Percentiles rank a stretch among this genome's conserved stretches.
Conservation (phyloP, 2,888 invertebrate species). For the Zele albiditarsus region DNA sequence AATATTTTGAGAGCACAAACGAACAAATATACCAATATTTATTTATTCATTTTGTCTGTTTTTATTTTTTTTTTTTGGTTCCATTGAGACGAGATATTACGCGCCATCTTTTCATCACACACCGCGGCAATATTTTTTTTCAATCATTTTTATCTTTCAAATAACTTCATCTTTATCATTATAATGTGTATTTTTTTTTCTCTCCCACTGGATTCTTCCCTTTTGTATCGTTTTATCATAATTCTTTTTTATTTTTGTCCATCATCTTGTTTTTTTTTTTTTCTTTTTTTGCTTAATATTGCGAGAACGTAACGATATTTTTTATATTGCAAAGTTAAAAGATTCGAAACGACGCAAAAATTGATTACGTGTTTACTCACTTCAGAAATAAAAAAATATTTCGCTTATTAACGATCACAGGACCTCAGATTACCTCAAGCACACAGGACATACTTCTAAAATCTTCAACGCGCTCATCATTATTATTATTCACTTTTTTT, state of each 20-base stretch:
- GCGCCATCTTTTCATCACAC: constrained; percentile 44
- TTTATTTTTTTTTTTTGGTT: constrained; percentile 32
- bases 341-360: constrained; percentile 56
- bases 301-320: constrained; percentile 71
- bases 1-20: constrained; percentile 62
- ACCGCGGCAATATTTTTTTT: constrained; percentile 44
- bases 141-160: constrained; percentile 16
- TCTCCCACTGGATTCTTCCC: constrained; percentile 50
- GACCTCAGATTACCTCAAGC: constrained; percentile 73
- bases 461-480: constrained; percentile 51
- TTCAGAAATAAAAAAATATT: constrained; percentile 73
- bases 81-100: constrained; percentile 36
- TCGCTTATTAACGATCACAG: constrained; percentile 73
- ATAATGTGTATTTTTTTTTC: constrained; percentile 40
- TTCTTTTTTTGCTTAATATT: constrained; percentile 72
- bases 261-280: constrained; percentile 53
- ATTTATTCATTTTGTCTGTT: constrained; percentile 29
- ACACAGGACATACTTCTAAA: constrained; percentile 62
- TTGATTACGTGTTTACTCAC: constrained; percentile 43
- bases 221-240: constrained; percentile 32
- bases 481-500: constrained; percentile 15
- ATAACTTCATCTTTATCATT: constrained; percentile 38
- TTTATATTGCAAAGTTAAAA: constrained; percentile 44
- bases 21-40: constrained; percentile 49
- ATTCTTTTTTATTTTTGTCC: constrained; percentile 28